Evolutionary conservation across 2,888 invertebrate genomes (phyloP).

Genomic region (Lochmaea capreae): DNA sequence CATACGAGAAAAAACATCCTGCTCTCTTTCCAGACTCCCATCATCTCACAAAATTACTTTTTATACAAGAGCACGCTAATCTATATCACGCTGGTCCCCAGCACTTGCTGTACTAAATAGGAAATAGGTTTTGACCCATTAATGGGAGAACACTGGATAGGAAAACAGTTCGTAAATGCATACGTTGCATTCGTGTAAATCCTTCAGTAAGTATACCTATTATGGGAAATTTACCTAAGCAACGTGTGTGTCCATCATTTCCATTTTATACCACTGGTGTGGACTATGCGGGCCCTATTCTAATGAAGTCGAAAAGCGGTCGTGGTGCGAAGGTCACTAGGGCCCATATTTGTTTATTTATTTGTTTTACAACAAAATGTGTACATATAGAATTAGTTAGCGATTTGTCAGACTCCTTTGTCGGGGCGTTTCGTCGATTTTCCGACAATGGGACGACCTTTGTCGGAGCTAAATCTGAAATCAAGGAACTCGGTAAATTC

Average conservation of each 20-base stretch:
- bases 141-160: constrained; percentile 36
- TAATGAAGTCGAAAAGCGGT: too few relatives aligned
- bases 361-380: too few relatives aligned
- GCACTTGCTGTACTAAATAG: constrained; percentile 35
- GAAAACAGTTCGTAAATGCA: constrained; percentile 29
- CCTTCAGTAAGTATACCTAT: not conserved
- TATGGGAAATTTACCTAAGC: constrained; percentile 34
- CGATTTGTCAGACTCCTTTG: too few relatives aligned
- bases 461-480: not conserved
- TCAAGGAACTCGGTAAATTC: not conserved
- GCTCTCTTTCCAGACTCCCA: constrained; percentile 1
- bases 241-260: not conserved
- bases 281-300: too few relatives aligned
- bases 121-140: constrained; percentile 46
- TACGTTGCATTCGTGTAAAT: constrained; percentile 15
- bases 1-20: constrained; percentile 14
- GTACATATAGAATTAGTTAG: too few relatives aligned
- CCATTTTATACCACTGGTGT: not conserved
- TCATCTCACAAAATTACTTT: constrained; percentile 5
- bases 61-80: constrained; percentile 19
- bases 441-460: not conserved
- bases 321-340: too few relatives aligned
- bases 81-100: constrained; percentile 33
- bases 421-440: too few relatives aligned
- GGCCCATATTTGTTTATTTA: too few relatives aligned